Base-by-base conservation (phyloP, 2,113 vertebrate genomes). In the Forbesichthys papilliferus region DNA sequence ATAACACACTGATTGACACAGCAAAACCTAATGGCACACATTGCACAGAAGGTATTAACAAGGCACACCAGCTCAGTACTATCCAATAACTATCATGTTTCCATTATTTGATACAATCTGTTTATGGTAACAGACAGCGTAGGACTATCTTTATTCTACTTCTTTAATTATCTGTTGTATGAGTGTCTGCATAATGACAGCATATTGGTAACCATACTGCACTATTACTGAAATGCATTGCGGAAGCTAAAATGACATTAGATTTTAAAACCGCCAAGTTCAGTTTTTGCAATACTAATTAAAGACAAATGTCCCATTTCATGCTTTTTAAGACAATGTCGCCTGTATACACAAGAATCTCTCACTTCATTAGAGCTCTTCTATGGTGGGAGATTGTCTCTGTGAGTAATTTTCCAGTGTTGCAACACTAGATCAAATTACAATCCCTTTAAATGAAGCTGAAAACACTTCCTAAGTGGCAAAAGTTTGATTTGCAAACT, bases 371-470 rank as follows among this genome's bases (percentile, higher is more conserved):
- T 11, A 62, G n/a, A 55, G 56, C 55, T 46, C 10, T 1, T 64
- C 14, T 10, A 42, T 42, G 36, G 42, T 57, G 3, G 52, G 3
- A 52, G 20, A 63, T 73, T 61, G 36, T 56, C 10, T 47, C 3
- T 14, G 8, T 58, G 56, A 48, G 67, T 68, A 51, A 47, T 70
- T 61, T 60, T 42, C 48, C 57, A 59, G 34, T 86, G 33, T 66
- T 56, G 58, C 46, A 57, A 18, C 36, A 18, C 11, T 55, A 11
- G 33, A 33, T 51, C 7, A 62, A 56, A 53, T 33, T 52, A 64
- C n/a, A 48, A 69, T 87, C 80, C 67, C 59, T 75, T 88, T 78
- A 60, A 64, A 48, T 49, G 60, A 73, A 48, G 42, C 59, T 56
- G 60, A 74, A 70, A 76, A 73, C 42, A 4, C 9, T 64, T 6